Base-by-base conservation (phyloP, 30 jellyfish, hydroid and myxozoan species). In the Hydractinia symbiolongicarpus region DNA sequence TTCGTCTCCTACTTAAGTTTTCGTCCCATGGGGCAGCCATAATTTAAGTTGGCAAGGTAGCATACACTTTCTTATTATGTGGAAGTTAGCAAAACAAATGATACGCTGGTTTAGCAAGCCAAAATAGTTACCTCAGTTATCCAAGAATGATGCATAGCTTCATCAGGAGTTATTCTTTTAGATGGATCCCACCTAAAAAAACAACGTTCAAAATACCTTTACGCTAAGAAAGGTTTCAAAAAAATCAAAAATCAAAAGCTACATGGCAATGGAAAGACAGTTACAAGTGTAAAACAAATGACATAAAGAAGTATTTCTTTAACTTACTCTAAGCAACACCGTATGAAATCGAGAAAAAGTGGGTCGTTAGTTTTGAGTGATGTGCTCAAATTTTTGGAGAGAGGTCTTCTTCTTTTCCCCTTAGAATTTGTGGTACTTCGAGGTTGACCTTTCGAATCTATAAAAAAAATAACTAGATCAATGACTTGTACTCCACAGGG, bases 401-500 rank as follows among this genome's bases (percentile, higher is more conserved):
- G 61, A 4, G 86, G 86, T 57, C 75, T 84, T 49, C 96, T 62
- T 61, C 78, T 86, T 85, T 76, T 81, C 20, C 97, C 97, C 79
- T 90, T 90, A 5, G 97, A 90, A 72, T 90, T 90, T 6, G 97
- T 90, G 58, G 86, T 51, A 55, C 88, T 66, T 4, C 97, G 89
- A 8, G 97, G 97, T 53, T 86, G 94, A n/a, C 96, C 96, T 69
- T 90, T 90, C 30, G 97, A 90, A 82, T 90, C 97, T 90, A 54
- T 67, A 49, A 19, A 70, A 19, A 58, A 0, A 57, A 30, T 7
- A 71, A 57, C 17, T 7, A 74, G 13, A 14, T 21, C n/a, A 15
- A 30, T 30, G 44, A 30, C 44, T 30, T 30, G 44, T 30, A 30
- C 44, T 30, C 44, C 44, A 30, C 44, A 30, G 44, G 44, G 44